Percentiles rank a stretch among this genome's conserved stretches.
Conservation (phyloP, 1,140 invertebrate species). For the Reticulitermes speratus region DNA sequence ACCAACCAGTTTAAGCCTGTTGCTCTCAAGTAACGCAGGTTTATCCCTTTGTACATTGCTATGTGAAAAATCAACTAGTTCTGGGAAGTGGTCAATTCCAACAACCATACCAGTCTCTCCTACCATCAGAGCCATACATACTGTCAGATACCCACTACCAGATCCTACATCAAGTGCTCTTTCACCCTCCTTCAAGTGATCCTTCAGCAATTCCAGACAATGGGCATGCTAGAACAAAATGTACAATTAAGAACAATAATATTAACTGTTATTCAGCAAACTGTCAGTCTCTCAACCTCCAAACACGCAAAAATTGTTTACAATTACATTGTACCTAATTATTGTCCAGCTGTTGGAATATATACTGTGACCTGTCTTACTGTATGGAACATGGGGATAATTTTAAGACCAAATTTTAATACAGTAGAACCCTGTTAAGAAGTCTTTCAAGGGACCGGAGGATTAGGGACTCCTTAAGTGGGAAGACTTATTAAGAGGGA, state of each 20-base stretch:
- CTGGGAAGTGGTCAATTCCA: constrained; percentile 91
- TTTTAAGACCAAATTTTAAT: too few species aligned
- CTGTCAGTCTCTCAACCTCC: not conserved
- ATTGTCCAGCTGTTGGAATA: too few species aligned
- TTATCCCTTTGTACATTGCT: constrained; percentile 79
- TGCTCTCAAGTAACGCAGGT: constrained; percentile 62
- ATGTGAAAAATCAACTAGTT: constrained; percentile 73
- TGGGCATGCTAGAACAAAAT: constrained; percentile 73
- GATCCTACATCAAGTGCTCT: constrained; percentile 92
- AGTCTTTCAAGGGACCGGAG: too few species aligned
- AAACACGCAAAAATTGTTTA: too few species aligned
- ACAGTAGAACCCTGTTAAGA: too few species aligned
- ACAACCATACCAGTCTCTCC: constrained; percentile 73
- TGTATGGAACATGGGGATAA: too few species aligned
- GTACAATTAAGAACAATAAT: not conserved
- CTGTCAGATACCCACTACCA: constrained; percentile 92
- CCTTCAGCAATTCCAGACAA: constrained; percentile 85
- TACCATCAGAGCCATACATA: constrained; percentile 91
- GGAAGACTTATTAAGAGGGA: too few species aligned
- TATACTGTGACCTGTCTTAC: too few species aligned
- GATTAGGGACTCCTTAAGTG: too few species aligned
- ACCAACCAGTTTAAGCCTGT: constrained; percentile 70
- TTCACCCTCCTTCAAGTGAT: constrained; percentile 76
- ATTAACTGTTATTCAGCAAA: not conserved
- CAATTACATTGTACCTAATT: too few species aligned